Base-by-base conservation (phyloP, 2,113 vertebrate species). In the Osmerus mordax region DNA sequence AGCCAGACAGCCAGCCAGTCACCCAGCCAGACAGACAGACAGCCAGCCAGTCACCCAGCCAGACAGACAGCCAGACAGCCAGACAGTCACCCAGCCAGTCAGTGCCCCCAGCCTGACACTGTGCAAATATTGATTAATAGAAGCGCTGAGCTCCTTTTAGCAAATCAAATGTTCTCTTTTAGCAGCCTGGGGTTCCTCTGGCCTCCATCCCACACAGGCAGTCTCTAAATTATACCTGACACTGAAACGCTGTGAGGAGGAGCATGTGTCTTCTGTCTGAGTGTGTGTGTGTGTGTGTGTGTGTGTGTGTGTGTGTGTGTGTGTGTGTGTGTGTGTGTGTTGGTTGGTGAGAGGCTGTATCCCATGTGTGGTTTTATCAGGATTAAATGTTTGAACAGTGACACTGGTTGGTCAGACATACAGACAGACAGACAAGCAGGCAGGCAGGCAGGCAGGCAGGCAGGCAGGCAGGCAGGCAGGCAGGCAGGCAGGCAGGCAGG, bases 71-170 rank as follows among this genome's bases (percentile, higher is more conserved):
- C 68, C 70, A 78, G 72, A 52, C 83, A 76, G 75, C 71, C 73
- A 76, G 77, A 81, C 83, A 58, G 19, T n/a, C 36, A 36, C 65
- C 68, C 70, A 78, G 72, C 59, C 83, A 76, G 77, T 78, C 81
- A 82, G n/a, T 18, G 89, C 90, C 72, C 90, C 91, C 92, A 92
- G 92, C 90, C 93, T 95, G 93, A 94, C 94, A 95, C 94, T 94
- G 92, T 91, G 91, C 93, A 95, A 95, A 95, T 96, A 97, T 97
- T 97, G 96, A 97, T 97, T 97, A 95, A 96, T 96, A 97, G 94
- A 94, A 93, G 93, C 94, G 94, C 93, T 95, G 93, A 94, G 95
- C 95, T 97, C 94, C 94, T 97, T 97, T 98, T 97, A 98, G 94
- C 95, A 98, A 97, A 98, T 98, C 94, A 98, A 95, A 96, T 95